Conservation (phyloP, 2,888 invertebrate genomes). For the Empis livida region DNA sequence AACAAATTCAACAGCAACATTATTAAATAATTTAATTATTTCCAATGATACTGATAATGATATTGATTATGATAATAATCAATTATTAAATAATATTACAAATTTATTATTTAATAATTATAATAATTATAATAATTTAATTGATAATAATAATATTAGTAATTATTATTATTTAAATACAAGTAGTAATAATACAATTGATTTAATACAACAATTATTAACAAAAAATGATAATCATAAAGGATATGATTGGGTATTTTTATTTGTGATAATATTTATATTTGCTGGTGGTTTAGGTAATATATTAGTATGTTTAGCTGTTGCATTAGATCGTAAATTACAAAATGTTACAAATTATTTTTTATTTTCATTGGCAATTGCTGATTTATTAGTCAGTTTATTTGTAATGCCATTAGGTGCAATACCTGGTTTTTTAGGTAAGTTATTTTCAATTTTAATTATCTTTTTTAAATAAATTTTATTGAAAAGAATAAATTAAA, state of each 20-base stretch:
- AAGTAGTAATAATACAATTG: neutral
- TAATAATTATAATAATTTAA: neutral
- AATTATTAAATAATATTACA: neutral
- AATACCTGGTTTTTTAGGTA: conserved; percentile 85
- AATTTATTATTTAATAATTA: too few relatives aligned
- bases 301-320: conserved; percentile 85
- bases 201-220: too few relatives aligned
- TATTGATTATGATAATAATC: neutral
- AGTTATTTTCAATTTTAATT: too few relatives aligned
- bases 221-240: neutral
- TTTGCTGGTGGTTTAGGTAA: conserved; percentile 83
- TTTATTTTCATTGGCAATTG: conserved; percentile 81
- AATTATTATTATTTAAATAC: neutral
- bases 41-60: neutral
- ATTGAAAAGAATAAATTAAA: too few relatives aligned
- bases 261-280: conserved; percentile 75
- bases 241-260: conserved; percentile 65
- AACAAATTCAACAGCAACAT: neutral
- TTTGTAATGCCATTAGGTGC: conserved; percentile 95
- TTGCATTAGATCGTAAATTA: conserved; percentile 74
- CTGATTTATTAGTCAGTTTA: conserved; percentile 83
- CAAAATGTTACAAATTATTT: conserved; percentile 97
- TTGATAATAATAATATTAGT: neutral
- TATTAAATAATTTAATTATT: too few relatives aligned
- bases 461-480: neutral